Base-by-base conservation (phyloP, 2,113 vertebrate species). In the Picathartes gymnocephalus region DNA sequence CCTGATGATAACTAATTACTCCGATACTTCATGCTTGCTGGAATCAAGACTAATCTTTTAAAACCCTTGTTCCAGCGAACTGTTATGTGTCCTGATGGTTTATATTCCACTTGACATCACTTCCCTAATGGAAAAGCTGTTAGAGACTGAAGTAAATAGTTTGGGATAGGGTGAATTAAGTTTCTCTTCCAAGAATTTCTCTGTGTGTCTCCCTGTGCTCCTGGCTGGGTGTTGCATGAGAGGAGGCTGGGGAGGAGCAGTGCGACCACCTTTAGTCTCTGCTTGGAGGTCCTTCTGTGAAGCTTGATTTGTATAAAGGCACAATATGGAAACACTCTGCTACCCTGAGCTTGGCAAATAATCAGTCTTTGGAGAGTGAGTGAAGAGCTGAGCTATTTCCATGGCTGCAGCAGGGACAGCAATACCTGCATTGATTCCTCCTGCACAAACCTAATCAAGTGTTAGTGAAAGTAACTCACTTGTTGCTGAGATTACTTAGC, bases 1-100 rank as follows among this genome's bases (percentile, higher is more conserved):
- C 33, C 40, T 0, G 0, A 15, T 8, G 35, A n/a, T n/a, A 7
- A 35, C 39, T 58, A 35, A 20, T 90, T 50, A 35, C 9, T 20
- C 27, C 6, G 1, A 42, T 6, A 3, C 4, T 57, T 74, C 7
- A 4, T 23, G 28, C 53, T 72, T 60, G 45, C 50, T 40, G 61
- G 37, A 53, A 86, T 54, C 42, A 25, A 35, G 47, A 7, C 18
- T 61, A 27, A 57, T 33, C 50, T 80, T 72, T 57, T 25, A 37
- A 65, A 93, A 53, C 24, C 58, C 23, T 45, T 13, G 5, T 48
- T 81, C 25, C 23, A 45, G 37, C 4, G 3, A 86, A 33, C 45
- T 31, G 5, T 45, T 53, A 6, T 0, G 4, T 95, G 79, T 81
- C 51, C 11, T 45, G 7, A 35, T 31, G 33, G 64, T 90, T 92